Base-by-base conservation (phyloP, 2,113 vertebrate species). In the Hemibagrus wyckioides region DNA sequence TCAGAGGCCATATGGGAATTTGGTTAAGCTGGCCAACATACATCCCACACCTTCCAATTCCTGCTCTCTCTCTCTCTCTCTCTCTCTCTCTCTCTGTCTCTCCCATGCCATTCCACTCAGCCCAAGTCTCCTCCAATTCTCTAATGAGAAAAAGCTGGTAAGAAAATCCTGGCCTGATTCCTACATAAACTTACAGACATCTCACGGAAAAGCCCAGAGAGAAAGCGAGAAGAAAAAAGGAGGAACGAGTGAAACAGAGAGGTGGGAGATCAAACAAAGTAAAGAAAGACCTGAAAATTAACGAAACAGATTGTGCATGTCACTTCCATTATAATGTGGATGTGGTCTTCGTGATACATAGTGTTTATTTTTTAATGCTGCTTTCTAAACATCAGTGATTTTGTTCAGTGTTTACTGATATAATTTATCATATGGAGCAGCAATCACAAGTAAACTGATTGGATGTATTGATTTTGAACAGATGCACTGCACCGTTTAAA, bases 161-260 rank as follows among this genome's bases (percentile, higher is more conserved):
- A 94, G 93, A 94, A 92, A 94, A 92, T 84, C 94, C 96, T 96
- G 96, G 96, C 96, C 94, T 94, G 94, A 95, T 95, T 96, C 96
- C 96, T 96, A 97, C 95, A 97, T 95, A 97, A 97, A 97, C 96
- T 96, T 96, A 95, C 96, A 97, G 96, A 96, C 96, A 96, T 96
- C 95, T 96, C 96, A 96, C 96, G 96, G 91, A 93, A 95, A 94
- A 93, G 94, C 94, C 94, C 94, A 87, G 92, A 80, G 94, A 93
- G 91, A 90, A 89, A 86, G 87, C 80, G 65, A 85, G 91, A 90
- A 88, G 86, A 56, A 79, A 90, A 88, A 88, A 82, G 84, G 69
- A 85, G 85, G 77, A 93, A 57, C 36, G 82, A 87, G 86, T 86
- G 85, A 86, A 79, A 84, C 48, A 33, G 52, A 82, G 63, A 75